A percentile compares a stretch with the other conserved stretches of the same genome.
These are phyloP conservation scores for Trichoplusia ni DNA, from an alignment of 1,140 invertebrate genomes.

Conservation along the genomic window DNA sequence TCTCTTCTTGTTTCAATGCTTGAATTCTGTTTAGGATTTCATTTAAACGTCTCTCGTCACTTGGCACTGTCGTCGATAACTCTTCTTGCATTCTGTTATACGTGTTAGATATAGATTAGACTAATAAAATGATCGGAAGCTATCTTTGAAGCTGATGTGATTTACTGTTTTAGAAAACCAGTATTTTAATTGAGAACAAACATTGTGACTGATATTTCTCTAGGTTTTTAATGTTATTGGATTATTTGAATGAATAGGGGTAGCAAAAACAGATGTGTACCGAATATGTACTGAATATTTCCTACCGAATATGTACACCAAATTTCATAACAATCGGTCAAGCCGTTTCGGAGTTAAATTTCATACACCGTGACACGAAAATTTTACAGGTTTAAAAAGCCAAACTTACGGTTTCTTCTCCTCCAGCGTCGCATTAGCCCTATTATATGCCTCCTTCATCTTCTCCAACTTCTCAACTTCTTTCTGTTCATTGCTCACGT, in stretches of 20 bases:
- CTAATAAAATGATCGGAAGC: too few species aligned
- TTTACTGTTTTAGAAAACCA: too few species aligned
- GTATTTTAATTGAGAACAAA: too few species aligned
- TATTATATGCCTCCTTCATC: slow-evolving; percentile 69
- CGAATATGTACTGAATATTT: too few species aligned
- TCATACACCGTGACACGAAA: too few species aligned
- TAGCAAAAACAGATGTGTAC: too few species aligned
- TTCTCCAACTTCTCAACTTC: slow-evolving; percentile 89
- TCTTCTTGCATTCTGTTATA: slow-evolving; percentile 53
- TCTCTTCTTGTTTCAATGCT: slow-evolving; percentile 55
- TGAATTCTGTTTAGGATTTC: slow-evolving; percentile 50
- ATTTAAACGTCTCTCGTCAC: slow-evolving; percentile 49
- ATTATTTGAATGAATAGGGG: too few species aligned
- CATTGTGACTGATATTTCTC: too few species aligned
- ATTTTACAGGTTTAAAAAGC: slow-evolving; percentile 1
- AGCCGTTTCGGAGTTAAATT: too few species aligned
- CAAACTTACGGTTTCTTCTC: slow-evolving; percentile 76
- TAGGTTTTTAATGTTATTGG: too few species aligned
- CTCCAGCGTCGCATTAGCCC: slow-evolving; percentile 66
- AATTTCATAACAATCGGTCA: background rate
- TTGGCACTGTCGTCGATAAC: slow-evolving; percentile 50
- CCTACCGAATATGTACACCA: slow-evolving; percentile 16
- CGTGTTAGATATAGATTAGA: too few species aligned
- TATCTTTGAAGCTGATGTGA: too few species aligned
- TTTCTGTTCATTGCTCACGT: slow-evolving; percentile 88